Conservation (phyloP, 2,797 vertebrate species). For the Gadopsis bispinosus region DNA sequence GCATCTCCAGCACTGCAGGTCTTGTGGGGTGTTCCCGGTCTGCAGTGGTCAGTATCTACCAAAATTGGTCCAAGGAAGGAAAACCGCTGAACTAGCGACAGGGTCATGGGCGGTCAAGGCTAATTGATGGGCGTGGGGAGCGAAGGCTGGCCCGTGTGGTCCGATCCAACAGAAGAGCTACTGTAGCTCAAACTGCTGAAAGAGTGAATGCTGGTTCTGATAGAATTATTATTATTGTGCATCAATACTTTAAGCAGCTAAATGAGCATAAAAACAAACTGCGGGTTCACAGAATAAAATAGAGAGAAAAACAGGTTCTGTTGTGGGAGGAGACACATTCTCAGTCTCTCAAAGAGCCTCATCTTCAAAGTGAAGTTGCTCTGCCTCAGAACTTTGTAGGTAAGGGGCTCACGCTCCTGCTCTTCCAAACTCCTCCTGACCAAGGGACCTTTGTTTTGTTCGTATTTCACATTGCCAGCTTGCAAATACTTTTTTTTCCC, state of each 20-base stretch:
- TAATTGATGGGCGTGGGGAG: too few relatives aligned
- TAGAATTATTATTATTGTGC: background rate
- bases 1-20: too few relatives aligned
- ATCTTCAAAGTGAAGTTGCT: slow-evolving; percentile 49
- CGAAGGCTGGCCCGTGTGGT: too few relatives aligned
- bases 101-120: too few relatives aligned
- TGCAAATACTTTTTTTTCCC: slow-evolving; percentile 23
- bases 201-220: too few relatives aligned
- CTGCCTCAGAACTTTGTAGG: slow-evolving; percentile 28
- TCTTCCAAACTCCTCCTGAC: slow-evolving; percentile 37
- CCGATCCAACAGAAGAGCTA: too few relatives aligned
- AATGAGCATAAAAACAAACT: slow-evolving; percentile 16
- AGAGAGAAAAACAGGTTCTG: background rate
- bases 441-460: slow-evolving; percentile 17
- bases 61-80: too few relatives aligned
- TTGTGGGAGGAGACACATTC: slow-evolving; percentile 9
- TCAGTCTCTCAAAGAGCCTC: slow-evolving; percentile 24
- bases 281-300: background rate
- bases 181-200: too few relatives aligned
- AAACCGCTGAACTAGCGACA: too few relatives aligned
- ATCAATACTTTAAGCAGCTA: background rate
- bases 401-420: slow-evolving; percentile 22
- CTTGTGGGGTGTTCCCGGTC: too few relatives aligned
- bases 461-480: slow-evolving; percentile 6
- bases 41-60: too few relatives aligned